These are phyloP conservation scores for Drosophila leonis DNA, from an alignment of 2,888 invertebrate genomes.

Conservation along the genomic window DNA sequence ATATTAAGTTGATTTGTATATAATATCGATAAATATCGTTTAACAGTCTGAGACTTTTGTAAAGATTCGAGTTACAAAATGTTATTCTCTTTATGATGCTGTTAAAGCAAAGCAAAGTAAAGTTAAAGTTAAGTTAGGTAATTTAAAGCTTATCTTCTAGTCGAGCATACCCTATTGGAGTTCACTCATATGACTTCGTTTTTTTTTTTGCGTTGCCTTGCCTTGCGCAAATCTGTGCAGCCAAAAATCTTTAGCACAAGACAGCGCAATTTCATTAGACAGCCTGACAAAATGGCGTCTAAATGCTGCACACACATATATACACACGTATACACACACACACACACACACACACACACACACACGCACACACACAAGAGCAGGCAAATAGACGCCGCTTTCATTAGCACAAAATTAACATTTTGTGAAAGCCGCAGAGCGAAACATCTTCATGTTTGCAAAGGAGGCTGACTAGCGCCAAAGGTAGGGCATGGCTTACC, in stretches of 20 bases:
- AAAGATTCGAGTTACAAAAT: not conserved
- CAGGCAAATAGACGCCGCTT: slow-evolving; percentile 48
- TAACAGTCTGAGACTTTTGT: no score
- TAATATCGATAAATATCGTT: not conserved
- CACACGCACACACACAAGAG: not conserved
- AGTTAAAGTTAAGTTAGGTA: not conserved
- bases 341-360: slow-evolving; percentile 2
- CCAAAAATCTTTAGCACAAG: slow-evolving; percentile 39
- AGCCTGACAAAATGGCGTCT: slow-evolving; percentile 63
- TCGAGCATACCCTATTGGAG: not conserved
- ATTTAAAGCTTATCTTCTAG: not conserved
- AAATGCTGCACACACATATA: slow-evolving; percentile 43
- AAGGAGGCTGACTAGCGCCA: not conserved
- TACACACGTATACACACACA: slow-evolving; percentile 6
- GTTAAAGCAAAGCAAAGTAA: not conserved
- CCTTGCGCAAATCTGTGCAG: slow-evolving; percentile 34
- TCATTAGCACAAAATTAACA: slow-evolving; percentile 77
- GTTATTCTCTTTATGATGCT: not conserved
- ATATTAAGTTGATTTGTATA: not conserved
- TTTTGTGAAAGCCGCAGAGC: slow-evolving; percentile 72
- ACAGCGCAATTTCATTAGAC: slow-evolving; percentile 53
- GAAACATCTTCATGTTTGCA: slow-evolving; percentile 29
- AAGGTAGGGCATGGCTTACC: slow-evolving; percentile 8
- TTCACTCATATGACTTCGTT: not conserved
- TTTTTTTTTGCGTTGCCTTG: not conserved